These are phyloP conservation scores for Dryocosmus kuriphilus DNA, from an alignment of 2,888 invertebrate species.

Conservation along the genomic window DNA sequence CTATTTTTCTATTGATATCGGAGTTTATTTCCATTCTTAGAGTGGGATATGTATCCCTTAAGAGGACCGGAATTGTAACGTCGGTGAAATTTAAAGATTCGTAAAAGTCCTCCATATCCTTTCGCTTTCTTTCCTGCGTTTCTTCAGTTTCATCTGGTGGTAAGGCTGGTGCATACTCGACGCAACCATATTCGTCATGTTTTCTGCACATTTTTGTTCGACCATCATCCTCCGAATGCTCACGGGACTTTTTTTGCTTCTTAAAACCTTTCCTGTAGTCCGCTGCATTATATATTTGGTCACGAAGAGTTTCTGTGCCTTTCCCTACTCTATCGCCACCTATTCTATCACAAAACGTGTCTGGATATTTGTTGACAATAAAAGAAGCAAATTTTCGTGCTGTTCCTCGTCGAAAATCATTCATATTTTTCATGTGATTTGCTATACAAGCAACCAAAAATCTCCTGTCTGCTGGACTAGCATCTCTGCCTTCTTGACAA, in stretches of 20 bases:
- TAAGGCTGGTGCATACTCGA: constrained; percentile 43
- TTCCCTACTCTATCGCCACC: no score
- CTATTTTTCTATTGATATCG: no score
- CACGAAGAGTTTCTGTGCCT: no score
- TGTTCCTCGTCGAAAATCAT: not conserved
- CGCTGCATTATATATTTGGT: constrained; percentile 5
- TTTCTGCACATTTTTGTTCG: not conserved
- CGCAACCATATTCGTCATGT: constrained; percentile 49
- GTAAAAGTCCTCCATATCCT: no score
- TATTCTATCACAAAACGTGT: not conserved
- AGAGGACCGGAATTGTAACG: no score
- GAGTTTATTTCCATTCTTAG: no score
- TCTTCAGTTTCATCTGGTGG: constrained; percentile 34
- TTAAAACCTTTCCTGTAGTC: not conserved
- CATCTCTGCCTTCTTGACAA: no score
- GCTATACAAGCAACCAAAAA: not conserved
- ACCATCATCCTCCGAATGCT: no score
- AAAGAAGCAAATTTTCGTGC: not conserved
- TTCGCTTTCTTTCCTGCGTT: no score
- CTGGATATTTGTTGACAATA: not conserved
- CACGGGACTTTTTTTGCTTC: no score
- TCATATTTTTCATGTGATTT: not conserved
- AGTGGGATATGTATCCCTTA: no score
- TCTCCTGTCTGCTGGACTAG: not conserved
- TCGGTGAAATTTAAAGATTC: no score